Base-by-base conservation (phyloP, 2,113 vertebrate species). In the Terrapene triunguis region DNA sequence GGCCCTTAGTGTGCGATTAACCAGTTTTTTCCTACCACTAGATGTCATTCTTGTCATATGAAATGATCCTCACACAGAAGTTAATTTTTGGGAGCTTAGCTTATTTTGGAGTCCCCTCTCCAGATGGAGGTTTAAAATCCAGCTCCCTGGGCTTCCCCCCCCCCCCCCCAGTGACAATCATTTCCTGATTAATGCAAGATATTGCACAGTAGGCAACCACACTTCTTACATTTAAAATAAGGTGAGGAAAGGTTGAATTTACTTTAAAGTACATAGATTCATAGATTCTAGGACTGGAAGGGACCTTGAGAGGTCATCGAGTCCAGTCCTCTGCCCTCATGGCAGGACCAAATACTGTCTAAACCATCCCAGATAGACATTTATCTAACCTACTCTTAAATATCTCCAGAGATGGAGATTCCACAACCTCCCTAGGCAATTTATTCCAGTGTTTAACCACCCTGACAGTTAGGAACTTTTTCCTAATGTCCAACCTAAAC, bases 21-120 rank as follows among this genome's bases (percentile, higher is more conserved):
- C 80, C 35, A 87, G 92, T 88, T 42, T 87, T 50, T 5, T 81
- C 95, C 95, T 86, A 87, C 95, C 95, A 93, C 94, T 90, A 97
- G 95, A 54, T 95, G 95, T 96, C 95, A 90, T 62, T 90, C 65
- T 2, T 87, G 89, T 10, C 74, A 88, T 82, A 90, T 21, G 38
- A 24, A 96, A 91, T 48, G 27, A 35, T 91, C 62, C 47, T 14
- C 48, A 16, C 0, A 5, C 55, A 21, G 47, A 42, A 6, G 2
- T 35, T 84, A 44, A 57, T 62, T 24, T 79, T 17, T 19, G 38
- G 91, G 44, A 83, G 2, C 29, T 14, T 78, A 55, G 14, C 78
- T 81, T 42, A 94, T 89, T 47, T 44, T 47, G 59, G 19, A 1
- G 0, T 24, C 38, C 76, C 25, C 14, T 72, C 38, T 25, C 79